Evolutionary conservation across 2,797 vertebrate species (phyloP).

Genomic region (Brachyrhaphis roseni): DNA sequence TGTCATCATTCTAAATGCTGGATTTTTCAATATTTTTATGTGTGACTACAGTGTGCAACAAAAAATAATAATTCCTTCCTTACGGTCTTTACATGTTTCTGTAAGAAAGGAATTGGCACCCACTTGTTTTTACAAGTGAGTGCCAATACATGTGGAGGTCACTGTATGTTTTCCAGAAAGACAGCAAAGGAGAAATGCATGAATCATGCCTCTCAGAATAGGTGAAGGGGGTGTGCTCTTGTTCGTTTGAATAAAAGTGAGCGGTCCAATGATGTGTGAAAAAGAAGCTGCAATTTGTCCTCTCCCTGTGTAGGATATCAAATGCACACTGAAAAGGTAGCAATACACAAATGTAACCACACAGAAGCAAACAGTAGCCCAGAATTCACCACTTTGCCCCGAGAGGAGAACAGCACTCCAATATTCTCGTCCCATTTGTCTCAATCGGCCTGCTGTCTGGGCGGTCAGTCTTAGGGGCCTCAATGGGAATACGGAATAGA

Average conservation of each 20-base stretch:
- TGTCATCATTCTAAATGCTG: background rate
- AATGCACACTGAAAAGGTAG: conserved; percentile 23
- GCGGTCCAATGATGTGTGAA: conserved; percentile 70
- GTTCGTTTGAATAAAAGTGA: conserved; percentile 63
- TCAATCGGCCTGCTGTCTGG: conserved; percentile 74
- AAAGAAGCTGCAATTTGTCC: conserved; percentile 69
- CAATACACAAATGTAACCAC: conserved; percentile 29
- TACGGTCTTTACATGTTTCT: background rate
- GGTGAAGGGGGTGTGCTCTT: conserved; percentile 25
- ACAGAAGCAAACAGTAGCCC: conserved; percentile 41
- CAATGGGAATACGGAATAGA: conserved; percentile 72
- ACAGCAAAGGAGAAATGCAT: conserved; percentile 69
- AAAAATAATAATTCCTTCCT: background rate
- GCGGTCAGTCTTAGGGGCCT: conserved; percentile 67
- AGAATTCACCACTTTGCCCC: conserved; percentile 57
- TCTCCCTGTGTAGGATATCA: conserved; percentile 48
- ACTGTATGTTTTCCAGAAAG: conserved; percentile 39
- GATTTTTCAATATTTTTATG: background rate
- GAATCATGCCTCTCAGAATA: conserved; percentile 58
- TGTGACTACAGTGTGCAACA: background rate
- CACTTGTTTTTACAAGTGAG: no score
- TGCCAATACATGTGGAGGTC: background rate
- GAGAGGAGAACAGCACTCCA: conserved; percentile 61
- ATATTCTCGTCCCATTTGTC: conserved; percentile 73
- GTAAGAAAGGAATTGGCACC: no score